Percentiles rank a stretch among this genome's conserved stretches.
phyloP scores from a whole-genome alignment of 2,113 vertebrate genomes.

The Crotalus horridus region DNA sequence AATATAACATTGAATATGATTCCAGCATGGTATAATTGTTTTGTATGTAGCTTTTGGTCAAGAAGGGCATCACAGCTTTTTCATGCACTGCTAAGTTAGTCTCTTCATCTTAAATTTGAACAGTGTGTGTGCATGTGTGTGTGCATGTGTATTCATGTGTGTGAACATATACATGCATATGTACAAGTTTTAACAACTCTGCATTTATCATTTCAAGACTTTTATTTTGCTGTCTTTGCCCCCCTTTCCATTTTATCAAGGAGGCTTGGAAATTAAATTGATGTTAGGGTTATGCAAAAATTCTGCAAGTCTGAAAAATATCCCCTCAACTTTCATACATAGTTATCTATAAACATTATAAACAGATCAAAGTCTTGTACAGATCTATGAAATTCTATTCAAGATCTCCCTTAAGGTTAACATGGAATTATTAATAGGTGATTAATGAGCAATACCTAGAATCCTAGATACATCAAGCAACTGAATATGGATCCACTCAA shows the following conservation, averaged over 20 bases:
- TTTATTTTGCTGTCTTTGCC: background rate
- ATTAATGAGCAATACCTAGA: background rate
- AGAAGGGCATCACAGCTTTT: background rate
- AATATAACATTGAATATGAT: background rate
- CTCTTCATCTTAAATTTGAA: background rate
- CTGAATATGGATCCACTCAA: background rate
- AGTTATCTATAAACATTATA: background rate
- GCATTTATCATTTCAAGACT: background rate
- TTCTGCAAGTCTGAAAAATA: background rate
- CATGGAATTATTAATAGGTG: background rate
- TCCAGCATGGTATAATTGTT: background rate
- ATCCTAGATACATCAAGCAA: background rate
- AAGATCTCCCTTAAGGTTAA: background rate
- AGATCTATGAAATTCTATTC: background rate
- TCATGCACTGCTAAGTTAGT: background rate
- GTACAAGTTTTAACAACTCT: background rate
- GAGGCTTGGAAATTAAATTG: background rate
- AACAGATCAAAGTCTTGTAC: background rate
- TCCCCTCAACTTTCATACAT: background rate
- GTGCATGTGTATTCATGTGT: too few species aligned
- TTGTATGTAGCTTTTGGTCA: background rate
- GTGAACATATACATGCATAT: background rate
- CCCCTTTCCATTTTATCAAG: background rate
- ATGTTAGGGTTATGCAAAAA: background rate
- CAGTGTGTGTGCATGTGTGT: background rate